Evolutionary conservation across 2,113 vertebrate genomes (phyloP).

Genomic region (Mirza zaza): DNA sequence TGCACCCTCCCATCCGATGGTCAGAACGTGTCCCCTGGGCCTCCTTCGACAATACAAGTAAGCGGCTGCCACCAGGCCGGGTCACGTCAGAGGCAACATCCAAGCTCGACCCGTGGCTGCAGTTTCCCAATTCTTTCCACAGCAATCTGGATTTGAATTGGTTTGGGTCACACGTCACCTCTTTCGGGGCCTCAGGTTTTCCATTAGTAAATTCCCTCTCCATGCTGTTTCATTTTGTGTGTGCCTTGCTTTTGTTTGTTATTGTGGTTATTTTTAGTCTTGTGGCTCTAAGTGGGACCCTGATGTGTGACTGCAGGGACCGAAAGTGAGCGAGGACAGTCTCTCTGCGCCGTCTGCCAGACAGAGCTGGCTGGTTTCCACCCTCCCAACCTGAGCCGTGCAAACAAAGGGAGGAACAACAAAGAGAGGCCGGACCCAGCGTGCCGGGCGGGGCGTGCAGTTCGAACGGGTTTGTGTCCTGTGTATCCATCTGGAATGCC

Average conservation of each 20-base stretch:
- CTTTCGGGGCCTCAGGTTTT: background rate
- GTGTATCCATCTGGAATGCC: background rate
- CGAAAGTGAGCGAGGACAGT: accelerated
- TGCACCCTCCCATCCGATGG: accelerated
- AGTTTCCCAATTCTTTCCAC: accelerated
- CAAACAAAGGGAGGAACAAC: background rate
- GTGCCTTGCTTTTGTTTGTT: background rate
- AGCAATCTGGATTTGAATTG: accelerated
- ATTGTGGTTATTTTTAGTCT: background rate
- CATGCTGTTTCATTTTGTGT: background rate
- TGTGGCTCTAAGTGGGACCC: background rate
- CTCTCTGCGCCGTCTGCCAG: background rate
- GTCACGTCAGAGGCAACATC: accelerated
- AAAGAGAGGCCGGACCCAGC: background rate
- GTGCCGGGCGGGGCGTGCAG: accelerated
- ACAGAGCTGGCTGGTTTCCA: background rate
- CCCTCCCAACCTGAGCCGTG: background rate
- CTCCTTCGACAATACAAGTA: accelerated
- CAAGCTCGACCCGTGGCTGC: accelerated
- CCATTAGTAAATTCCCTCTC: background rate
- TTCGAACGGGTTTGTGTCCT: background rate
- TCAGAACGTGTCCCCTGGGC: background rate
- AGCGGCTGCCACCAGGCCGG: accelerated
- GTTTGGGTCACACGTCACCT: accelerated
- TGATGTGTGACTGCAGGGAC: background rate